Evolutionary conservation across 2,113 vertebrate genomes (phyloP).

Genomic region (Marmota flaviventris): DNA sequence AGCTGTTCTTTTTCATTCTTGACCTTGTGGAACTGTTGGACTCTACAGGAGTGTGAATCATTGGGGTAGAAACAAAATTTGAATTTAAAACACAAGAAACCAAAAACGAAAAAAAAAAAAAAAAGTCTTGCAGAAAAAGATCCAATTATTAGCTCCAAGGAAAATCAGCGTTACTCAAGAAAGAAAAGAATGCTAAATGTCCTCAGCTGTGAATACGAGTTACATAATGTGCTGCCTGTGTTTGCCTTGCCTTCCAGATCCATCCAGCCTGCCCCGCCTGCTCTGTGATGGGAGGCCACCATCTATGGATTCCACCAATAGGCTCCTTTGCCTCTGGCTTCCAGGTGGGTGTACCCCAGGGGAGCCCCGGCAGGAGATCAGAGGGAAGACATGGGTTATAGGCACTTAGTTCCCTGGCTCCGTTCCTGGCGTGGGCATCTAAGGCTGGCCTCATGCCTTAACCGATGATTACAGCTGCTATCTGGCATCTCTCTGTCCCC

Average conservation of each 20-base stretch:
- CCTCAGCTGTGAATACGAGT: conserved; percentile 17
- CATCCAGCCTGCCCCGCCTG: not conserved
- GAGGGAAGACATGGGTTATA: not conserved
- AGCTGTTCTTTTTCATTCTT: not conserved
- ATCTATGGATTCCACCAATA: not conserved
- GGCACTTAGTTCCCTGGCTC: not conserved
- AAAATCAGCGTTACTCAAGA: conserved; percentile 43
- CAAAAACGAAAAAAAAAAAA: not conserved
- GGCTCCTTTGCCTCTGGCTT: not conserved
- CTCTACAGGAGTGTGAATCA: not conserved
- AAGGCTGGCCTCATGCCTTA: not conserved
- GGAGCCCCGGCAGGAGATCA: not conserved
- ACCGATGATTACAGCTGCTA: not conserved
- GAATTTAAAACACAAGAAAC: conserved; percentile 45
- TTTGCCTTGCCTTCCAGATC: not conserved
- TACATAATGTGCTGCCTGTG: not conserved
- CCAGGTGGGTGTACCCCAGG: not conserved
- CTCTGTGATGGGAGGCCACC: not conserved
- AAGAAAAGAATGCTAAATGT: not conserved
- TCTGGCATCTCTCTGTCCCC: not conserved
- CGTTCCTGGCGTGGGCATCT: not conserved
- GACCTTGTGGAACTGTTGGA: not conserved
- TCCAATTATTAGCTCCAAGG: conserved; percentile 55
- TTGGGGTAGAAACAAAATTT: not conserved
- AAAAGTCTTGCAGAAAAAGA: conserved; percentile 13